Percentiles rank a stretch among this genome's conserved stretches.
Conservation (phyloP, 2,113 vertebrate species). For the Eretmochelys imbricata region DNA sequence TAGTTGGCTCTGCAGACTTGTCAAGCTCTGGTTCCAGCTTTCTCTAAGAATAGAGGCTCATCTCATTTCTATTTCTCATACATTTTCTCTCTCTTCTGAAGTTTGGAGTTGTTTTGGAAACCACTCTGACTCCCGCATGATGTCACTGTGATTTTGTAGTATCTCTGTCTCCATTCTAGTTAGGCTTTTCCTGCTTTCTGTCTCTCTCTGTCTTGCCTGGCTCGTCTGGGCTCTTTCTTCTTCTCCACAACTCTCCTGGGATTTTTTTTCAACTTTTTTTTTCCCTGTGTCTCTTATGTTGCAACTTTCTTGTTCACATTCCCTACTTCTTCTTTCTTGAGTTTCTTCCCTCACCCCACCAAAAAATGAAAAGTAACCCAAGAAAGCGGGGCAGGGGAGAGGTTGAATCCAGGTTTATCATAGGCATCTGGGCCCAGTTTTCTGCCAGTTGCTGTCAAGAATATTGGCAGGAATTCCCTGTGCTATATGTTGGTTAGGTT, state of each 20-base stretch:
- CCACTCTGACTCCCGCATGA: constrained; percentile 65
- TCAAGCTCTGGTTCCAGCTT: constrained; percentile 41
- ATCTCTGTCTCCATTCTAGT: constrained; percentile 78
- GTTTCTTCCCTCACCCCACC: background rate
- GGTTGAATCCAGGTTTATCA: background rate
- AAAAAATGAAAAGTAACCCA: background rate
- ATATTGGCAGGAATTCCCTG: background rate
- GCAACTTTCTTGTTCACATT: constrained; percentile 17
- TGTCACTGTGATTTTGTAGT: constrained; percentile 70
- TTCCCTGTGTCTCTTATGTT: background rate
- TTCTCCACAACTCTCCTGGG: constrained; percentile 49
- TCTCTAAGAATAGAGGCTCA: background rate
- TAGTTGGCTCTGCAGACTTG: constrained; percentile 7
- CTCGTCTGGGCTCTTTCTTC: constrained; percentile 46
- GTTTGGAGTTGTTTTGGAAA: constrained; percentile 71
- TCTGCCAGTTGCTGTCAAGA: background rate
- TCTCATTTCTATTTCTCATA: constrained; percentile 31
- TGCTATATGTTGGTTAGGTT: accelerated
- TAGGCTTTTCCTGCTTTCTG: constrained; percentile 75
- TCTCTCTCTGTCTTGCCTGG: constrained; percentile 60
- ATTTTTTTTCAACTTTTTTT: background rate
- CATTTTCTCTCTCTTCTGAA: background rate
- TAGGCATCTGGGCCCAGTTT: background rate
- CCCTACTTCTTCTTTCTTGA: background rate
- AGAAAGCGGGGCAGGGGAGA: background rate